A percentile compares a stretch with the other conserved stretches of the same genome.
Evolutionary conservation across 2,888 invertebrate genomes (phyloP).

Genomic region (Erpobdella octoculata): DNA sequence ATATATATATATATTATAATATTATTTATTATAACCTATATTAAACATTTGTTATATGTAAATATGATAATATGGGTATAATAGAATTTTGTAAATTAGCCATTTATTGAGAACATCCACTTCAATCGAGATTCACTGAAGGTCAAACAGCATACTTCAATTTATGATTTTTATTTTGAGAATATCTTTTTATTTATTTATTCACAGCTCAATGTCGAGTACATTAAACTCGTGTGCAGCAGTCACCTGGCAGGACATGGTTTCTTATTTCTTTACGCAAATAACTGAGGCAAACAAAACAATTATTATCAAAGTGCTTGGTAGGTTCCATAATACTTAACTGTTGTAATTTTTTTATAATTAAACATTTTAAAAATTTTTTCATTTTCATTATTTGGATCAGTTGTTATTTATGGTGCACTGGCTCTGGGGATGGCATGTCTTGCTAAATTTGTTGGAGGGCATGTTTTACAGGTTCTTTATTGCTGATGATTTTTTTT

Average conservation of each 20-base stretch:
- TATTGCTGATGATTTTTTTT: background rate
- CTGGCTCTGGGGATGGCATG: slow-evolving; percentile 34
- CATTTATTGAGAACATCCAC: no score
- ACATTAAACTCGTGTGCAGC: slow-evolving; percentile 36
- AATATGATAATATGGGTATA: no score
- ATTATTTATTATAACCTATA: no score
- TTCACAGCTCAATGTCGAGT: slow-evolving; percentile 35
- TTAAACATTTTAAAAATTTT: background rate
- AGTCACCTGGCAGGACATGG: slow-evolving; percentile 39
- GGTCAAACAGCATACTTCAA: no score
- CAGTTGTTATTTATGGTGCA: slow-evolving; percentile 37
- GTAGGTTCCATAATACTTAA: slow-evolving; percentile 28
- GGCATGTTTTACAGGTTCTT: slow-evolving; percentile 36
- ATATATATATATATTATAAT: no score
- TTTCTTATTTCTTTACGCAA: slow-evolving; percentile 28
- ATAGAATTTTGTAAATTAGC: no score
- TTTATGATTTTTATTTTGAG: no score
- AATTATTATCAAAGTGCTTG: slow-evolving; percentile 33
- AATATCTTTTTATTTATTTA: background rate
- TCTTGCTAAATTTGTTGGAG: slow-evolving; percentile 33
- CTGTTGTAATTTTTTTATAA: no score
- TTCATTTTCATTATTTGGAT: background rate
- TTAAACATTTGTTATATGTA: no score
- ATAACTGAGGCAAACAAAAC: slow-evolving; percentile 33
- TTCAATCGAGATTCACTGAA: no score